Base-by-base conservation (phyloP, 2,113 vertebrate species). In the Ginglymostoma cirratum region DNA sequence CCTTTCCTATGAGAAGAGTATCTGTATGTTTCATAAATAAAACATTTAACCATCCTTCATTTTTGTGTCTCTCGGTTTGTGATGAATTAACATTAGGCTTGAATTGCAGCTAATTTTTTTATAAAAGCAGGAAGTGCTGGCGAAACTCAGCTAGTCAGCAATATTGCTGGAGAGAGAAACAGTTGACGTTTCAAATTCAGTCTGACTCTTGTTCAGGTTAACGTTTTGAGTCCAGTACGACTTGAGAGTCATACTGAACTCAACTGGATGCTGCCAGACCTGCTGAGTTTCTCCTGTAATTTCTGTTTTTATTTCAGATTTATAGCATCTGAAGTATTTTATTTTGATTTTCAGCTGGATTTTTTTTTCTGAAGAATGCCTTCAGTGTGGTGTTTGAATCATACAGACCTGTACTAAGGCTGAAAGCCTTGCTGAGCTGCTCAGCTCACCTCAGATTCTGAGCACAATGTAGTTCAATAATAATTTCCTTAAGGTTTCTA, bases 11-110 rank as follows among this genome's bases (percentile, higher is more conserved):
- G 89, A 92, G 61, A 92, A 92, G 89, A 92, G 15, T 90, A 61
- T 65, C 89, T 92, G 89, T 92, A 92, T 34, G 66, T 92, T 92
- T 92, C 89, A 92, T 92, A 66, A 92, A 92, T 92, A 92, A 92
- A 92, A 92, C 89, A 65, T 90, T 65, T 92, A 66, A 92, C 65
- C 78, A 83, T 83, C 87, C 55, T 66, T 66, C 34, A 92, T 19
- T 92, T 17, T 1, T 24, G 0, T 92, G n/a, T 34, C 17, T n/a
- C 17, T n/a, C n/a, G 38, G 66, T 92, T 92, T 92, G 89, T 17
- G 1, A n/a, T 3, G 34, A 19, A 90, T 65, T 2, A 90, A 12
- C 23, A 27, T 8, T 12, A 45, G 3, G 34, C 52, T 61, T 30
- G 21, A 89, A 15, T 61, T 34, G 17, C 52, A n/a, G 3, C 38